Conservation (phyloP, 2,113 vertebrate genomes). For the Tetraodon nigroviridis region DNA sequence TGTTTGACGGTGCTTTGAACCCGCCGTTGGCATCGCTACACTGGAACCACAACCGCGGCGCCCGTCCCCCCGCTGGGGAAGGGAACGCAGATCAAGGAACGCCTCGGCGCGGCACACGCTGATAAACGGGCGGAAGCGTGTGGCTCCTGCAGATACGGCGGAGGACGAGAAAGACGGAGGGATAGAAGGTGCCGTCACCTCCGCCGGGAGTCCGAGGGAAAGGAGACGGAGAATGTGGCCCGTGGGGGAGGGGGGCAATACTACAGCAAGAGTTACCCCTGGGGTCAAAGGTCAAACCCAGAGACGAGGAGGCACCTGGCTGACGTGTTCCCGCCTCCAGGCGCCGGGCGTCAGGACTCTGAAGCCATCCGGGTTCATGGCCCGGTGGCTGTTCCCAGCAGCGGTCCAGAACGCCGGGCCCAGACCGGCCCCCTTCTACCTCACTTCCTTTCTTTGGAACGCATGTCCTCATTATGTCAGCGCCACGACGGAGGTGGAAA, state of each 20-base stretch:
- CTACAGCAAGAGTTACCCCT: no score
- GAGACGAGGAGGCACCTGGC: no score
- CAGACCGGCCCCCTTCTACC: conserved; percentile 57
- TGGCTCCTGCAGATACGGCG: conserved; percentile 29
- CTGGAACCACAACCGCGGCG: conserved; percentile 13
- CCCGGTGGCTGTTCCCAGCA: conserved; percentile 54
- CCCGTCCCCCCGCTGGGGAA: conserved; percentile 10
- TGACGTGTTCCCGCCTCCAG: no score
- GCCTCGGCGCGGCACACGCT: conserved; percentile 25
- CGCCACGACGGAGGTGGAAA: conserved; percentile 53
- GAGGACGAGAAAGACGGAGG: conserved; percentile 14
- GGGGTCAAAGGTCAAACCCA: no score
- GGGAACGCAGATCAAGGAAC: conserved; percentile 10
- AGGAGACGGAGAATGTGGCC: conserved; percentile 18
- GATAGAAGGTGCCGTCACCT: conserved; percentile 33
- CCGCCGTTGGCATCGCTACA: conserved; percentile 4
- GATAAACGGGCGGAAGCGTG: conserved; percentile 28
- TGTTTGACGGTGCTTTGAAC: neutral
- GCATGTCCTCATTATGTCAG: conserved; percentile 68
- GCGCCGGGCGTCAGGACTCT: no score
- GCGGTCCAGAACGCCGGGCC: conserved; percentile 34
- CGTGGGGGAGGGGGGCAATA: conserved; percentile 39
- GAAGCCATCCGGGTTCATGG: conserved; percentile 55
- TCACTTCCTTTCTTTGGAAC: conserved; percentile 62
- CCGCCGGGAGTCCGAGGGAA: conserved; percentile 19